Base-by-base conservation (phyloP, 2,888 invertebrate genomes). In the Drosophila villosipedis region DNA sequence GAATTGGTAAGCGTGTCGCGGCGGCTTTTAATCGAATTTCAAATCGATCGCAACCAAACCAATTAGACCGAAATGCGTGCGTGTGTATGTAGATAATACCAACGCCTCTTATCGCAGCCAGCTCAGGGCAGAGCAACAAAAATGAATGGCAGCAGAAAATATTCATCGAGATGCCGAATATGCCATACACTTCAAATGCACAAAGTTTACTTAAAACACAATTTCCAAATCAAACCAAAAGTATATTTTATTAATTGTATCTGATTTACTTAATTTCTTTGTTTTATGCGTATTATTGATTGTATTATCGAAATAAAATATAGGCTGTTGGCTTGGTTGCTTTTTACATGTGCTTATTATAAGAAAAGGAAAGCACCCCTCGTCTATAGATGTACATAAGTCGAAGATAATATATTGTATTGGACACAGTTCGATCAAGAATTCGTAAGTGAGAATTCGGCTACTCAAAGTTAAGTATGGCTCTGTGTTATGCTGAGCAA, bases 1-100 rank as follows among this genome's bases (percentile, higher is more conserved):
- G 62, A 66, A 73, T 73, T 76, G 80, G 80, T 73, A 80, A 79
- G 76, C 80, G 78, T 58, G 69, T 68, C 81, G 80, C 77, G 80
- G 77, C 78, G 74, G 70, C 71, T 69, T 75, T 80, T 80, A 80
- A 80, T 80, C 80, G 80, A 80, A 80, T 80, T 80, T 78, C 81
- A 81, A 80, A 81, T 81, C 81, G 81, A 80, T 78, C 78, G 66
- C 74, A 72, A 57, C 80, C 72, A 80, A 80, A 80, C 80, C 80
- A 80, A 80, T 80, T 80, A 80, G 80, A 71, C 22, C 57, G 49
- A 74, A 76, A 65, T 55, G 37, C 52, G 59, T 53, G 19, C 22
- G 14, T 53, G 47, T 47, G 16, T 9, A 47, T 16, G 14, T 2
- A 30, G 67, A 37, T 61, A 50, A 10, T 31, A 63, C 41, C 28